These are phyloP conservation scores for cattle (Bos taurus) DNA, from an alignment of 2,113 vertebrate genomes.

Conservation along the genomic window ARS-UCD2.0 NC_037345.1:55001001-55001500, in stretches of 20 bases:
- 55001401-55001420: neutral
- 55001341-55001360: neutral
- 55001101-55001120: accelerated
- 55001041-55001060: accelerated
- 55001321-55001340: neutral
- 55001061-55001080: neutral
- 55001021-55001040: neutral
- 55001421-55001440: neutral
- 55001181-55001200: too few species aligned
- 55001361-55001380: neutral
- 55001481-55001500: neutral
- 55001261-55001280: neutral
- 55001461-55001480: accelerated
- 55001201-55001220: neutral
- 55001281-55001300: neutral
- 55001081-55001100: neutral
- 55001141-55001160: accelerated
- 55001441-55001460: neutral
- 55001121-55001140: neutral
- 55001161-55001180: too few species aligned
- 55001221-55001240: neutral
- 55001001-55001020: neutral
- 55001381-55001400: neutral
- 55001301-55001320: neutral
- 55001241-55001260: neutral